These are phyloP conservation scores for Listronotus oregonensis DNA, from an alignment of 1,140 invertebrate genomes.

Conservation along the genomic window DNA sequence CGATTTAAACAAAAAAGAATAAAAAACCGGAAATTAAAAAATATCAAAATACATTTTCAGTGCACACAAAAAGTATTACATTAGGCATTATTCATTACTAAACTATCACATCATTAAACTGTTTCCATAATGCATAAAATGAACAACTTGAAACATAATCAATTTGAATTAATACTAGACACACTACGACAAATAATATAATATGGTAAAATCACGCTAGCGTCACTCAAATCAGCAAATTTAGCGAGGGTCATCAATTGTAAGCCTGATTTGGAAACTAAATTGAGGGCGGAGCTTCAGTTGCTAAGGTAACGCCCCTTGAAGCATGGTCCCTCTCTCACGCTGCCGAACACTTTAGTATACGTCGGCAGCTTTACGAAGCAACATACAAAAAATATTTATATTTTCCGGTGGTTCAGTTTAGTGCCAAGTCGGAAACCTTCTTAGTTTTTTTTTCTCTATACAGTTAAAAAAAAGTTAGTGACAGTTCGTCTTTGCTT, in stretches of 20 bases:
- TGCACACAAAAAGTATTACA: too few relatives aligned
- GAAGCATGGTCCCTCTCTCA: slow-evolving; percentile 41
- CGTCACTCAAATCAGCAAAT: slow-evolving; percentile 42
- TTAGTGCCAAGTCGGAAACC: slow-evolving; percentile 17
- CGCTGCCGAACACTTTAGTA: slow-evolving; percentile 38
- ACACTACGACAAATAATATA: slow-evolving; percentile 51
- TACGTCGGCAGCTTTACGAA: slow-evolving; percentile 23
- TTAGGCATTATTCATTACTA: neutral
- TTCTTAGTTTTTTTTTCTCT: slow-evolving; percentile 9
- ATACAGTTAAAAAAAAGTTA: neutral
- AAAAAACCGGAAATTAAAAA: too few relatives aligned
- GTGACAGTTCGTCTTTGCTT: slow-evolving; percentile 9
- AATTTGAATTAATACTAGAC: slow-evolving; percentile 49
- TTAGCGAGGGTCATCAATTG: slow-evolving; percentile 47
- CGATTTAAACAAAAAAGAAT: too few relatives aligned
- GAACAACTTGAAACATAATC: slow-evolving; percentile 43
- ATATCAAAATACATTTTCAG: too few relatives aligned
- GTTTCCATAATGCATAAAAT: slow-evolving; percentile 31
- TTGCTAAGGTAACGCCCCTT: slow-evolving; percentile 29
- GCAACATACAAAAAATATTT: slow-evolving; percentile 37
- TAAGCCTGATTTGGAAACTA: slow-evolving; percentile 45
- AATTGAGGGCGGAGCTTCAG: slow-evolving; percentile 42
- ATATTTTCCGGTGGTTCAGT: slow-evolving; percentile 13
- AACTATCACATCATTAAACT: slow-evolving; percentile 21
- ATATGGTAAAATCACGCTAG: slow-evolving; percentile 49